Base-by-base conservation (phyloP, 2,113 vertebrate species). In the Elephantulus edwardii region DNA sequence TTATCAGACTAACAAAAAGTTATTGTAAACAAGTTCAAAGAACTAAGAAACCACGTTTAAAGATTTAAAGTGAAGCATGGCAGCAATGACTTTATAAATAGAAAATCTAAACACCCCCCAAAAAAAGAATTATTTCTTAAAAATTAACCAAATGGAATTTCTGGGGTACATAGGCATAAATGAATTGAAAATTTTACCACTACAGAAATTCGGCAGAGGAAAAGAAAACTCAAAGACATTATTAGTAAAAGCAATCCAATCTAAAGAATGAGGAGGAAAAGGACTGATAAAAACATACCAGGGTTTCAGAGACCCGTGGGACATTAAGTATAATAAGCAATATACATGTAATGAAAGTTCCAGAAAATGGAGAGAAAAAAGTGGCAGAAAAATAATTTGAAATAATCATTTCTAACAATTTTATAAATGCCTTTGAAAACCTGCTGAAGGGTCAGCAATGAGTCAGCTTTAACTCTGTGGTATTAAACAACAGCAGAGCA, bases 51-150 rank as follows among this genome's bases (percentile, higher is more conserved):
- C 46, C 50, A 78, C 77, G 50, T 82, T 90, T 83, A 76, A 86
- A 92, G 56, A 68, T 28, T 72, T 76, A 91, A 93, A 88, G 62
- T 83, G 72, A 93, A 75, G 38, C 50, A 91, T 44, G 38, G 46
- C 33, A 90, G 58, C 28, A 86, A 86, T 64, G 20, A 74, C n/a
- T n/a, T 60, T 4, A 44, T 76, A 38, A 78, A 72, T 79, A 76
- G 19, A 85, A 81, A 91, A 70, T 82, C 44, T 52, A 52, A 91
- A 76, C 17, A 88, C n/a, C n/a, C n/a, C n/a, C n/a, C n/a, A 82
- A 40, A 86, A 40, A 75, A 4, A 77, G 38, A 46, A 50, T 60
- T 30, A 17, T 2, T 26, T 62, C 78, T 95, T 79, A 16, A 40
- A 42, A 72, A 80, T 50, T 60, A 91, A 72, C 58, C 20, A 80